Evolutionary conservation across 2,797 vertebrate species (phyloP), one percentile per base, ranked within the genome.

Genomic region (Pteropus rufus): DNA sequence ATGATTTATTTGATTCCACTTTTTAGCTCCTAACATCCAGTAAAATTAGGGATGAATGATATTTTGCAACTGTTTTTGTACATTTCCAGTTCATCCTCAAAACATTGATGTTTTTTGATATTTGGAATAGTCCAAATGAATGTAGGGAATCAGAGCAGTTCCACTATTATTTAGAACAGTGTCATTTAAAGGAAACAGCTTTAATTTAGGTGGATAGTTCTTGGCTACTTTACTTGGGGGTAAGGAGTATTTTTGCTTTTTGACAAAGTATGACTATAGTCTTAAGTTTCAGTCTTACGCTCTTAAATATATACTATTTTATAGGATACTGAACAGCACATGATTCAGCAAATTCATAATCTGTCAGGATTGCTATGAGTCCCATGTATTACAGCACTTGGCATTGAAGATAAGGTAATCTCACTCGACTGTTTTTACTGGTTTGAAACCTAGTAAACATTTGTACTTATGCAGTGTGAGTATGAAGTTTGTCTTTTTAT

Each of bases 341-440:
- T 70, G 46, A 84, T 76, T 94, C 54, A 89, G 60, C 87, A 95
- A 73, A 93, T 93, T 86, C 10, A 15, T 91, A 89, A 56, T 94
- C 34, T 88, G 1, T 76, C 69, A 75, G 46, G 29, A 95, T 85
- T 89, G n/a, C 31, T 77, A 11, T 75, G 39, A 36, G 44, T 64
- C 8, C 4, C 69, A 23, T 62, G 19, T 52, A 65, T 79, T 76
- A 29, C 24, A 77, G 72, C 41, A 65, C 6, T 94, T 84, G 67
- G 60, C 73, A 54, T 81, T 91, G 31, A 87, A 75, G 54, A 46
- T 96, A 95, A 86, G 70, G 4, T 87, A 67, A 67, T 36, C 41
- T 62, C 34, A 64, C 31, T 41, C 75, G 31, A 91, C 21, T 65
- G 49, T 93, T 95, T 94, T 96, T 72, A 56, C 54, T 91, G 31